Conservation (phyloP, 1,140 invertebrate genomes). For the Drusus annulatus region DNA sequence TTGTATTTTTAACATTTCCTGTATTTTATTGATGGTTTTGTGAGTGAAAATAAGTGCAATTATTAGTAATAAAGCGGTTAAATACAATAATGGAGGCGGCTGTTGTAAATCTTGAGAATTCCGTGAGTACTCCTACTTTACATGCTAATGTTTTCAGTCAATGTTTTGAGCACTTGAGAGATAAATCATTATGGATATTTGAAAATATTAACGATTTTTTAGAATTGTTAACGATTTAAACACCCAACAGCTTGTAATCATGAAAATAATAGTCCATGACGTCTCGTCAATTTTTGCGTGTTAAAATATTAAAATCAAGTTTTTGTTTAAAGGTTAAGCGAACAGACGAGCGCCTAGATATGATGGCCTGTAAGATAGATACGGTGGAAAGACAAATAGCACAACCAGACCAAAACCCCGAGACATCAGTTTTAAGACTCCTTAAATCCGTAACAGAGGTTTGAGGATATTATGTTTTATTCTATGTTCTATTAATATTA, state of each 20-base stretch:
- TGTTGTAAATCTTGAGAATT: constrained; percentile 56
- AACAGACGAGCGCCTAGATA: constrained; percentile 66
- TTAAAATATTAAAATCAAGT: neutral
- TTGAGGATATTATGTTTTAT: constrained; percentile 15
- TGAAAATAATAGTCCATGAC: too few species aligned
- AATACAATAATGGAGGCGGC: constrained; percentile 57
- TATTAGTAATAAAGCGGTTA: constrained; percentile 28
- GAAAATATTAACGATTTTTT: too few species aligned
- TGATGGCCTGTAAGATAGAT: constrained; percentile 71
- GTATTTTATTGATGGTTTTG: constrained; percentile 22
- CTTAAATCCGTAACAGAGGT: constrained; percentile 71
- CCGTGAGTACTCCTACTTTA: constrained; percentile 41
- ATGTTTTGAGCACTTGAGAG: neutral
- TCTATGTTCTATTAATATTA: neutral
- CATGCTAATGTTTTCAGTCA: neutral
- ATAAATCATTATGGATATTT: too few species aligned
- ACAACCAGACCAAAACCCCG: constrained; percentile 63
- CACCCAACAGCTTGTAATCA: too few species aligned
- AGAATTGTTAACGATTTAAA: too few species aligned
- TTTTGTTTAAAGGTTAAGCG: constrained; percentile 53
- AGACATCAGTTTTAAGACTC: constrained; percentile 67
- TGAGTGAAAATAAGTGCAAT: constrained; percentile 47
- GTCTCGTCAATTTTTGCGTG: constrained; percentile 3
- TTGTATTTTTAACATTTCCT: constrained; percentile 44
- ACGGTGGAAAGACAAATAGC: constrained; percentile 66